Base-by-base conservation (phyloP, 2,113 vertebrate genomes). In the Phylloscopus trochiloides region DNA sequence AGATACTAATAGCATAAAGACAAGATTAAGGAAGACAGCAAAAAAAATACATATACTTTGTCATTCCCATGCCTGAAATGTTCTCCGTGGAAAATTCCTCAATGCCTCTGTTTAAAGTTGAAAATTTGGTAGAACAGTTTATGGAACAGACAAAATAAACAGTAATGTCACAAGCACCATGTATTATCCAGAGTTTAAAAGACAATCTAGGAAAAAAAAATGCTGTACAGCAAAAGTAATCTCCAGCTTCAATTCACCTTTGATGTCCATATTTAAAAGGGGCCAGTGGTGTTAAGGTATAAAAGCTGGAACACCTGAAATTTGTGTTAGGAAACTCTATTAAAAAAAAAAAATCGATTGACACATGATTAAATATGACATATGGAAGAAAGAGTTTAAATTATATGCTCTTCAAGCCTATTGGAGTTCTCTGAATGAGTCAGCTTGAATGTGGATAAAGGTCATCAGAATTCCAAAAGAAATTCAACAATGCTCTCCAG, bases 231-330 rank as follows among this genome's bases (percentile, higher is more conserved):
- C 12, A 76, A 48, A 55, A 68, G 18, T 61, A 43, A 34, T 68
- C 40, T 70, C 7, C 28, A 72, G 43, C 43, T 75, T 81, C 34
- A 63, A 20, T 79, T 92, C 57, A 86, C 17, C 19, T 47, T 43
- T 72, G 19, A 54, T 75, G 34, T 34, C 22, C 15, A 12, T 63
- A 72, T 63, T 79, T 79, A 55, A 75, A 75, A 79, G 16, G 10
- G 9, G 42, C 10, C 0, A 1, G n/a, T 17, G 4, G 12, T 1
- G 0, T 38, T 67, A 79, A 72, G 13, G 19, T 47, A 9, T 67
- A 54, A 82, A 88, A 43, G 14, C 48, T 79, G 34, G 8, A 86
- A 68, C 12, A 50, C 2, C 22, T 54, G 22, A 59, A 88, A 81
- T 34, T 65, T 85, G 3, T 63, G 25, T 42, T 90, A 72, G 17